Evolutionary conservation across 1,140 invertebrate genomes (phyloP).

Genomic region (Hylaeus anthracinus): DNA sequence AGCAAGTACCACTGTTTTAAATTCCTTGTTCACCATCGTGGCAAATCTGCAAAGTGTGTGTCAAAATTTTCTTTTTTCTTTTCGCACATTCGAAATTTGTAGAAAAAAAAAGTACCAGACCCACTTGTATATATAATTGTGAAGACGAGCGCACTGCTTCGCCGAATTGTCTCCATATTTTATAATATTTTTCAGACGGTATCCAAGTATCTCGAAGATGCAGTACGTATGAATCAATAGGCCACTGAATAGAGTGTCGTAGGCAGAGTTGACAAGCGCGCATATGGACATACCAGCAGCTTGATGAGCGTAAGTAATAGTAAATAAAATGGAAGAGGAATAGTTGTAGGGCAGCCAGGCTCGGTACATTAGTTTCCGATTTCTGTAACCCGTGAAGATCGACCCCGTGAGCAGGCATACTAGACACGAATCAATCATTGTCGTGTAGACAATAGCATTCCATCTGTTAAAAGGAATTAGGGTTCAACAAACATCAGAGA

Average conservation of each 20-base stretch:
- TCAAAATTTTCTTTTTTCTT: not conserved
- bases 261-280: slow-evolving; percentile 39
- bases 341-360: slow-evolving; percentile 62
- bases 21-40: slow-evolving; percentile 42
- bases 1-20: slow-evolving; percentile 34
- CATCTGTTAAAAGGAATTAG: not conserved
- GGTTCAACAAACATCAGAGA: not conserved
- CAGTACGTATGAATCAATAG: slow-evolving; percentile 55
- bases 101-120: not conserved
- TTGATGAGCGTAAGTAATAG: slow-evolving; percentile 54
- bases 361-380: slow-evolving; percentile 42
- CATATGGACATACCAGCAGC: slow-evolving; percentile 9
- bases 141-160: slow-evolving; percentile 47
- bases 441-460: slow-evolving; percentile 29
- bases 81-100: too few species aligned
- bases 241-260: slow-evolving; percentile 47
- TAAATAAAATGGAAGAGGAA: slow-evolving; percentile 19
- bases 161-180: not conserved
- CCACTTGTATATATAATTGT: slow-evolving; percentile 59
- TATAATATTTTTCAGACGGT: slow-evolving; percentile 39
- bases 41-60: slow-evolving; percentile 34
- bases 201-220: slow-evolving; percentile 60
- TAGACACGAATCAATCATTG: slow-evolving; percentile 3
- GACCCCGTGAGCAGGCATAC: slow-evolving; percentile 32
- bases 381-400: slow-evolving; percentile 35